Evolutionary conservation across 2,888 invertebrate species (phyloP).

Genomic region (Zaprionus bogoriensis): DNA sequence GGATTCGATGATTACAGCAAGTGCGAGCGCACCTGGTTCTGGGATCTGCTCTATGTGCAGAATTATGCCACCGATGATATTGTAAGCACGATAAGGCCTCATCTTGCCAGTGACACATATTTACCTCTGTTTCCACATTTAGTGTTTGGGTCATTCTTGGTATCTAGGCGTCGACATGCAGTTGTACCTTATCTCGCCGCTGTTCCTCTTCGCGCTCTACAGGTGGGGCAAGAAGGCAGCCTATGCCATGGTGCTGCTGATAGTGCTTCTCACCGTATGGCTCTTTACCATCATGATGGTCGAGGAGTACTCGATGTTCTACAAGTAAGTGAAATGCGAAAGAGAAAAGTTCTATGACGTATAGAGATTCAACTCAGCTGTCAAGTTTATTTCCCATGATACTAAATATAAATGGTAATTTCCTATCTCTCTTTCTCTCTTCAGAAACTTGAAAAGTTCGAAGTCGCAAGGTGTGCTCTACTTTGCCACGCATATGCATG

Average conservation of each 20-base stretch:
- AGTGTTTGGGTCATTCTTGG: slow-evolving; percentile 84
- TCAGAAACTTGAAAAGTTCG: too few species aligned
- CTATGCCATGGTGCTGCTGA: slow-evolving; percentile 49
- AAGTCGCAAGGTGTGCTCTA: slow-evolving; percentile 42
- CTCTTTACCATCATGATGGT: slow-evolving; percentile 62
- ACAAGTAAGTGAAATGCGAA: slow-evolving; percentile 41
- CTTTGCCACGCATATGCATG: slow-evolving; percentile 64
- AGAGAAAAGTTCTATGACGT: too few species aligned
- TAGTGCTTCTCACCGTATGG: slow-evolving; percentile 46
- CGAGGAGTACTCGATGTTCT: slow-evolving; percentile 40
- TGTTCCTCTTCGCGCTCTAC: slow-evolving; percentile 83
- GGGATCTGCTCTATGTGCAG: slow-evolving; percentile 82
- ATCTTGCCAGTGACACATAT: too few species aligned
- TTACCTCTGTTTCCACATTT: neutral
- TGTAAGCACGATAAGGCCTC: slow-evolving; percentile 53
- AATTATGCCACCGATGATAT: slow-evolving; percentile 79
- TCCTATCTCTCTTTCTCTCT: too few species aligned
- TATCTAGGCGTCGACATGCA: slow-evolving; percentile 85
- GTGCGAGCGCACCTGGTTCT: slow-evolving; percentile 82
- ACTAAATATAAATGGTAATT: too few species aligned
- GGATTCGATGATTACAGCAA: neutral
- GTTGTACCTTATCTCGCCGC: slow-evolving; percentile 84
- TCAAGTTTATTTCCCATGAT: too few species aligned
- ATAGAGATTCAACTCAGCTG: too few species aligned
- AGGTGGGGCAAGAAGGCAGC: slow-evolving; percentile 71